Evolutionary conservation across 2,113 vertebrate species (phyloP).

Genomic region (Noturus placidus): DNA sequence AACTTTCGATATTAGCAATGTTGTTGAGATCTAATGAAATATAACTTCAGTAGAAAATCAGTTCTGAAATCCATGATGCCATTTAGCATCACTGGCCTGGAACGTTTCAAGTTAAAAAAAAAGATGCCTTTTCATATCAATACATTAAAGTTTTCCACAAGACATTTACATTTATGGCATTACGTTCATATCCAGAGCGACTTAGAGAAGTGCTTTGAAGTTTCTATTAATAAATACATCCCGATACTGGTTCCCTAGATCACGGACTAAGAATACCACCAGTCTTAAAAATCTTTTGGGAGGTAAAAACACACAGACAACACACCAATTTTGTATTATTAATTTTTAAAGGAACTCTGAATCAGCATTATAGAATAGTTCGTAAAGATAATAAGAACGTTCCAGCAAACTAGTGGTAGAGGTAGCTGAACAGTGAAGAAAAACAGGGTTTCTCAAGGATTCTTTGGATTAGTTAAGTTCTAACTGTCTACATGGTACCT

Average conservation of each 20-base stretch:
- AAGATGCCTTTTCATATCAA: not conserved
- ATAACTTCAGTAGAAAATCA: not conserved
- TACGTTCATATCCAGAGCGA: too few relatives aligned
- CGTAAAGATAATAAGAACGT: not conserved
- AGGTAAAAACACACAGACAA: too few relatives aligned
- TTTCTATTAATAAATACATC: too few relatives aligned
- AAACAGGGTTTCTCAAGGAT: not conserved
- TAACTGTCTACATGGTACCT: not conserved
- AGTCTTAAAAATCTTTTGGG: too few relatives aligned
- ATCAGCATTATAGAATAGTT: not conserved
- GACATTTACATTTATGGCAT: not conserved
- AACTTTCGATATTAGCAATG: not conserved
- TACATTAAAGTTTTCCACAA: not conserved
- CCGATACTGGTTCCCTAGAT: too few relatives aligned
- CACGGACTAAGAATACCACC: too few relatives aligned
- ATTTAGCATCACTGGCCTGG: not conserved
- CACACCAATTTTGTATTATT: too few relatives aligned
- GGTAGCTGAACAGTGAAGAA: not conserved
- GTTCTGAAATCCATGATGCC: not conserved
- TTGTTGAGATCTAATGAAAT: not conserved
- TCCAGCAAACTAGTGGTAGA: not conserved
- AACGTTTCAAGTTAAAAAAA: not conserved
- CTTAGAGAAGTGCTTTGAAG: too few relatives aligned
- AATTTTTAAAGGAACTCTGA: not conserved
- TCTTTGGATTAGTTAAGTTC: not conserved